phyloP scores from a whole-genome alignment of 2,113 vertebrate species.

The Upupa epops region DNA sequence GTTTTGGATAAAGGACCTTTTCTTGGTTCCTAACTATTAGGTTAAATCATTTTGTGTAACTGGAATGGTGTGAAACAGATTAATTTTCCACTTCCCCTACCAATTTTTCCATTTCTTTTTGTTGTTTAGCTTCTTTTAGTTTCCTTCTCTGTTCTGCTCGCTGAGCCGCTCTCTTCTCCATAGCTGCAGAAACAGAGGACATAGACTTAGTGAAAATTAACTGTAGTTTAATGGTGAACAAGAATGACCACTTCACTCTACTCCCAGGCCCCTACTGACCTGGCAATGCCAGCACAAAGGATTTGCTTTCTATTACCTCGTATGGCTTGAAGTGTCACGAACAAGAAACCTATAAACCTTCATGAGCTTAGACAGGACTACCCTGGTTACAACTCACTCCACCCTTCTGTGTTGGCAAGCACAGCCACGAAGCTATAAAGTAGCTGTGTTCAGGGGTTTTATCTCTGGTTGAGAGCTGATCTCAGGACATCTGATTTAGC shows the following conservation, averaged over 20 bases:
- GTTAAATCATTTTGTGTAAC: background rate
- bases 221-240: background rate
- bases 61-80: background rate
- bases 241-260: background rate
- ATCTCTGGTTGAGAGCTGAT: background rate
- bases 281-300: background rate
- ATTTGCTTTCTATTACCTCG: background rate
- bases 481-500: background rate
- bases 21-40: background rate
- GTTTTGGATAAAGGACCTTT: background rate
- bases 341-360: background rate
- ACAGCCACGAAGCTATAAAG: background rate
- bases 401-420: background rate
- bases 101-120: conserved; percentile 84
- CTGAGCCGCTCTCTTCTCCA: conserved; percentile 87
- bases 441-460: background rate
- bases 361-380: background rate
- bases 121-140: conserved; percentile 83
- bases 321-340: background rate
- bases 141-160: conserved; percentile 82
- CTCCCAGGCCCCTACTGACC: background rate
- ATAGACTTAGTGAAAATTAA: background rate
- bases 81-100: conserved; percentile 62
- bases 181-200: conserved; percentile 76
- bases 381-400: background rate